Evolutionary conservation across 1,140 invertebrate species (phyloP).

Genomic region (Drosophila kikkawai): DNA sequence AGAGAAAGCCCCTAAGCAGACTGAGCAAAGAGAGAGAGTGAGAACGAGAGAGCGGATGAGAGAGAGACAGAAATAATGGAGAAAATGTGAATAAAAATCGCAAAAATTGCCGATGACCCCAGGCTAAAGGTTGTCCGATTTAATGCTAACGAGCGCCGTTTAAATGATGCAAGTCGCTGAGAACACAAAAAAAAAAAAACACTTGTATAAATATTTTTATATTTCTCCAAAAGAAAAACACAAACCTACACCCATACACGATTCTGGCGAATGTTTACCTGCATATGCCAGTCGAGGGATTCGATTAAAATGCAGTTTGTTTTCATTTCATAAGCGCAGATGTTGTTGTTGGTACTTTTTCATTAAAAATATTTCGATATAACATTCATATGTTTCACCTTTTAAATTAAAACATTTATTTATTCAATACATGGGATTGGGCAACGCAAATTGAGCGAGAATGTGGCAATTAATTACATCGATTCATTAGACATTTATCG

Average conservation of each 20-base stretch:
- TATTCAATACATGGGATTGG: background rate
- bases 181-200: conserved; percentile 12
- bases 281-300: background rate
- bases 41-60: background rate
- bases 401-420: background rate
- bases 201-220: background rate
- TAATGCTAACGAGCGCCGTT: conserved; percentile 32
- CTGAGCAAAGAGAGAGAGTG: background rate
- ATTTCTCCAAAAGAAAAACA: background rate
- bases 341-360: background rate
- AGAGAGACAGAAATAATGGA: background rate
- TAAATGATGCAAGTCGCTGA: conserved; percentile 5
- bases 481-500: conserved; percentile 1
- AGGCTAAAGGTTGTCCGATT: conserved; percentile 18
- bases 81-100: conserved; percentile 16
- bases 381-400: background rate
- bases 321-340: background rate
- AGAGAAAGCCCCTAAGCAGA: background rate
- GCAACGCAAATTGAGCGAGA: background rate
- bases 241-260: background rate
- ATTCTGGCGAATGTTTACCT: conserved; percentile 6
- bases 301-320: conserved; percentile 5
- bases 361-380: background rate
- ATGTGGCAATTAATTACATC: background rate
- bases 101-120: conserved; percentile 15